Conservation (phyloP, 2,113 vertebrate genomes). For the Sinocyclocheilus rhinocerous region DNA sequence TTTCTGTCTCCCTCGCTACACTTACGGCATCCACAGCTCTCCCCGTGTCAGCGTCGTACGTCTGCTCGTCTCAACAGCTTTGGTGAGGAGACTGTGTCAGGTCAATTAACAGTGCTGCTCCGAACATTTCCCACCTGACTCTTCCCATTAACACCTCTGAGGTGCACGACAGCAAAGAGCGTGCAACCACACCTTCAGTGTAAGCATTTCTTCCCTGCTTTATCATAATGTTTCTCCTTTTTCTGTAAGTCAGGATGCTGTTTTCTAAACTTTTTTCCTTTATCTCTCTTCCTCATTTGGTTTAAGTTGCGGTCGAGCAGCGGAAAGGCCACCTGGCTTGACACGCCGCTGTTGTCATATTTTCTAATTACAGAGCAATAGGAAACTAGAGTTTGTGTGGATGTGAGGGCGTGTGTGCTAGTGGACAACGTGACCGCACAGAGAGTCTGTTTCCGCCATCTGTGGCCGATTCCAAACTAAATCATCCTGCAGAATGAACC, state of each 20-base stretch:
- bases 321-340: background rate
- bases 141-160: constrained; percentile 63
- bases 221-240: background rate
- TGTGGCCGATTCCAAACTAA: background rate
- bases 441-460: constrained; percentile 1
- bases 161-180: background rate
- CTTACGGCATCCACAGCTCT: background rate
- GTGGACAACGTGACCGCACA: background rate
- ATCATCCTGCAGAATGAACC: background rate
- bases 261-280: background rate
- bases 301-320: background rate
- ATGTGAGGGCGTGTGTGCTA: background rate
- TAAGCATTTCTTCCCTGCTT: background rate
- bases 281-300: background rate
- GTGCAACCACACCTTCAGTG: background rate
- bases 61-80: constrained; percentile 51
- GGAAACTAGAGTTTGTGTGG: background rate
- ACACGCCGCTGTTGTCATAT: constrained; percentile 4
- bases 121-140: constrained; percentile 70
- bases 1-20: constrained; percentile 16
- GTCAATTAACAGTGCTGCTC: constrained; percentile 71
- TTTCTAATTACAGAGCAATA: constrained; percentile 16
- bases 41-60: background rate
- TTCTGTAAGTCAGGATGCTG: background rate
- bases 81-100: constrained; percentile 64